Evolutionary conservation across 2,888 invertebrate genomes (phyloP), one percentile per base, ranked within the genome.

Genomic region (Meiosimyza decipiens): DNA sequence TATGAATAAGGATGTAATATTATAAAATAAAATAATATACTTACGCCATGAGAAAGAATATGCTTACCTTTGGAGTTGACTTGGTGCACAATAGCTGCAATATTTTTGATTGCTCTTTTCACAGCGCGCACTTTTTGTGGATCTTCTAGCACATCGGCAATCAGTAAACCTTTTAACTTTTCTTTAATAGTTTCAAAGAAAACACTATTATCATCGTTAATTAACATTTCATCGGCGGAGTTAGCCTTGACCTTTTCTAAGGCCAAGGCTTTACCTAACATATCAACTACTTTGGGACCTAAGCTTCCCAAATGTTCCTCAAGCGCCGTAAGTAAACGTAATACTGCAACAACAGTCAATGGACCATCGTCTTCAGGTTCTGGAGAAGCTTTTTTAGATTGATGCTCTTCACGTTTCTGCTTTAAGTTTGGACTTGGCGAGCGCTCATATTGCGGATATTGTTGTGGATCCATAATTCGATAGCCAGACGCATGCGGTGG

Each of bases 181-280:
- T 95, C 95, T 80, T 95, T 95, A 0, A 93, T 92, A 0, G 95
- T 95, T 87, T 95, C 95, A 76, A 96, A 91, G 77, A 95, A 88
- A 0, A 94, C 93, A 79, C 91, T 91, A 70, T 92, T 91, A 55
- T 91, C 89, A 68, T 95, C 94, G 75, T 92, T 92, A 68, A 91
- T 89, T 1, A 95, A 86, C 55, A 95, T 83, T 73, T 92, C 91
- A 77, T 94, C 94, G 0, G 94, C 92, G 3, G 94, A 92, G 85
- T 94, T 94, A 0, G 93, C 90, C 77, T 89, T 89, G 3, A 85
- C 79, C 87, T 94, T 95, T 81, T 95, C 95, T 87, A 95, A 90
- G 54, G 91, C 92, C 62, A 95, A 85, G 0, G 95, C 95, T 74
- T 92, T 91, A 0, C 92, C 92, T n/a, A 95, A 87, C 76, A 95